These are phyloP conservation scores for Coenonympha glycerion DNA, from an alignment of 2,888 invertebrate genomes.

Conservation along the genomic window DNA sequence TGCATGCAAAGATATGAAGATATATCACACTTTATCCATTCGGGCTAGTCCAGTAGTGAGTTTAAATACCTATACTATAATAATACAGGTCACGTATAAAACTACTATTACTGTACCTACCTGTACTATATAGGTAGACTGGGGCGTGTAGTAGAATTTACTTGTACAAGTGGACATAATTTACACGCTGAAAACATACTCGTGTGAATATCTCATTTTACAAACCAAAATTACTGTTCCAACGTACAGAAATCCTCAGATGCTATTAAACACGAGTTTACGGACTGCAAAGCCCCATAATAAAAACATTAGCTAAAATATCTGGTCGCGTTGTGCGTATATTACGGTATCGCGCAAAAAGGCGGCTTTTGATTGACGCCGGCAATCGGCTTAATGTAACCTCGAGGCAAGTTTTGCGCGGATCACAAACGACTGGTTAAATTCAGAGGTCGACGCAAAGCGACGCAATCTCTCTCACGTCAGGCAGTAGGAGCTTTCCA, in stretches of 20 bases:
- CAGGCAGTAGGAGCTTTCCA: conserved; percentile 68
- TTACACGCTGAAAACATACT: too few relatives aligned
- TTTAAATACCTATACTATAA: too few relatives aligned
- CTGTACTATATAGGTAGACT: too few relatives aligned
- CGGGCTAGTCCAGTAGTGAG: too few relatives aligned
- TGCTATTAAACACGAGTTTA: conserved; percentile 11
- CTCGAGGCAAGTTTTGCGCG: conserved; percentile 70
- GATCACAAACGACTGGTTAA: conserved; percentile 71
- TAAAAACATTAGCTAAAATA: conserved; percentile 46
- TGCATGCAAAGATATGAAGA: too few relatives aligned
- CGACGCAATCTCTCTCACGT: conserved; percentile 73
- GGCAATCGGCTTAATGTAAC: conserved; percentile 75
- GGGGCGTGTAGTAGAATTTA: too few relatives aligned
- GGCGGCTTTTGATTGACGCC: conserved; percentile 72
- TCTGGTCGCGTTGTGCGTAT: conserved; percentile 42
- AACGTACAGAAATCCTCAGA: background rate
- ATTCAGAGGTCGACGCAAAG: conserved; percentile 72
- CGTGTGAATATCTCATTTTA: background rate
- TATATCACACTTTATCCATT: too few relatives aligned
- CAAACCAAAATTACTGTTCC: conserved; percentile 1
- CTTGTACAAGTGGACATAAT: too few relatives aligned
- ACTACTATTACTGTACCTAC: too few relatives aligned
- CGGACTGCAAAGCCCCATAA: conserved; percentile 25
- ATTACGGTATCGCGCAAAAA: conserved; percentile 60
- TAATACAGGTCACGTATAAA: too few relatives aligned